Evolutionary conservation across 2,888 invertebrate species (phyloP).

Genomic region (Monopis laevigella): DNA sequence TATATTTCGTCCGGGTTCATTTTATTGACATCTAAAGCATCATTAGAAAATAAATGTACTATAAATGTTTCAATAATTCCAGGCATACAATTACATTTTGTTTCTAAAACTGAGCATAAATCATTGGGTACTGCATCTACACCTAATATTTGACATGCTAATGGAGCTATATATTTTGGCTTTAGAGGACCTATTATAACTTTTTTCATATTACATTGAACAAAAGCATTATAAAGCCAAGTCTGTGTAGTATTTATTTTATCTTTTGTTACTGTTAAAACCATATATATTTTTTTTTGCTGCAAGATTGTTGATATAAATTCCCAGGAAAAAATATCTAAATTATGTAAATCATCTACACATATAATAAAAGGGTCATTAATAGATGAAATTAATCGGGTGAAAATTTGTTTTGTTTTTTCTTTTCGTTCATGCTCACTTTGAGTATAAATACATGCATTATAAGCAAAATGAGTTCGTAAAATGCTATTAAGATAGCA

Average conservation of each 20-base stretch:
- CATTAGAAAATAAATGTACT: slow-evolving; percentile 55
- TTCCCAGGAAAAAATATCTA: slow-evolving; percentile 55
- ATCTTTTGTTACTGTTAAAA: slow-evolving; percentile 42
- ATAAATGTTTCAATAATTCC: slow-evolving; percentile 63
- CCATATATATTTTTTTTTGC: slow-evolving; percentile 33
- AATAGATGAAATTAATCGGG: slow-evolving; percentile 38
- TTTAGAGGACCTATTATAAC: slow-evolving; percentile 47
- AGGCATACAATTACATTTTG: slow-evolving; percentile 58
- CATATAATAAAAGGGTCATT: slow-evolving; percentile 39
- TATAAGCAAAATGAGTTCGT: slow-evolving; percentile 60
- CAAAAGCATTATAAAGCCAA: slow-evolving; percentile 52
- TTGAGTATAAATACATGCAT: slow-evolving; percentile 39
- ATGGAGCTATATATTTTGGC: slow-evolving; percentile 42
- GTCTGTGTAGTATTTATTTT: slow-evolving; percentile 41
- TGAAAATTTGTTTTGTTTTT: slow-evolving; percentile 45
- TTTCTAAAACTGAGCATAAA: slow-evolving; percentile 50
- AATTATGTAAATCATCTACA: slow-evolving; percentile 58
- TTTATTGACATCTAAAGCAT: slow-evolving; percentile 44
- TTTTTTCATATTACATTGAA: slow-evolving; percentile 44
- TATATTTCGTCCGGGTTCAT: slow-evolving; percentile 30
- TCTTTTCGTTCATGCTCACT: slow-evolving; percentile 39
- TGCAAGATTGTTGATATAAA: slow-evolving; percentile 35
- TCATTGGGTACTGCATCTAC: slow-evolving; percentile 64
- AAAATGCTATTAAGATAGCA: slow-evolving; percentile 64
- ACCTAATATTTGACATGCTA: slow-evolving; percentile 70